Conservation (phyloP, 2,797 vertebrate species). For the Ptychadena robeensis region DNA sequence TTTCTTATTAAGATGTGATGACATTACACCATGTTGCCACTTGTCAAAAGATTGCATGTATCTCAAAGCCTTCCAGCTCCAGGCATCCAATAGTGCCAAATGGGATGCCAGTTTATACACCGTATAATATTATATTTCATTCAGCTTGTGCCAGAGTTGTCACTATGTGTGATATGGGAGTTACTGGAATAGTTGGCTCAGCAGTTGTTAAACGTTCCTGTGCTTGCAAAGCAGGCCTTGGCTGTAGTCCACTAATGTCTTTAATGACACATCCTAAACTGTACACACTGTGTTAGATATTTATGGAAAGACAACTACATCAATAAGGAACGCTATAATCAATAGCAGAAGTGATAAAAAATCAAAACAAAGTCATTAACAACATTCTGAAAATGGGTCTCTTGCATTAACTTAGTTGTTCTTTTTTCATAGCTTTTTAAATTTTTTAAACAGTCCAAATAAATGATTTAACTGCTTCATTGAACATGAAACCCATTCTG, state of each 20-base stretch:
- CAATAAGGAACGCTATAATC: background rate
- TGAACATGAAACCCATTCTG: too few relatives aligned
- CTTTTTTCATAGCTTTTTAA: too few relatives aligned
- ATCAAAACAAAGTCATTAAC: background rate
- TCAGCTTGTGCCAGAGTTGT: conserved; percentile 43
- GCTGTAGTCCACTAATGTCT: conserved; percentile 19
- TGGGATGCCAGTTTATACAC: background rate
- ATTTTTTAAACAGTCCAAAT: too few relatives aligned
- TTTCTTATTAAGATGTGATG: background rate
- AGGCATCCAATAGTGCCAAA: background rate
- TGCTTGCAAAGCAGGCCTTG: background rate
- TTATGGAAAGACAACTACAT: background rate
- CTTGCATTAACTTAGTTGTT: background rate
- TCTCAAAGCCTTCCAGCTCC: conserved; percentile 18
- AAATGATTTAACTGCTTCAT: too few relatives aligned
- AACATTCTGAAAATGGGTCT: too few relatives aligned
- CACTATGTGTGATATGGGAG: conserved; percentile 9
- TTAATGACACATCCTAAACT: background rate
- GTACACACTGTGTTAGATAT: background rate
- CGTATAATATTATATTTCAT: conserved; percentile 17
- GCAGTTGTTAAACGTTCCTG: conserved; percentile 22
- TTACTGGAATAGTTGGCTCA: conserved; percentile 44
- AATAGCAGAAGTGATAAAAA: background rate
- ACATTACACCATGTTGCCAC: background rate
- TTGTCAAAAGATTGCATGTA: background rate